A percentile compares a stretch with the other conserved stretches of the same genome.
Conservation (phyloP, 1,140 invertebrate genomes). For the Saxidomus purpurata region DNA sequence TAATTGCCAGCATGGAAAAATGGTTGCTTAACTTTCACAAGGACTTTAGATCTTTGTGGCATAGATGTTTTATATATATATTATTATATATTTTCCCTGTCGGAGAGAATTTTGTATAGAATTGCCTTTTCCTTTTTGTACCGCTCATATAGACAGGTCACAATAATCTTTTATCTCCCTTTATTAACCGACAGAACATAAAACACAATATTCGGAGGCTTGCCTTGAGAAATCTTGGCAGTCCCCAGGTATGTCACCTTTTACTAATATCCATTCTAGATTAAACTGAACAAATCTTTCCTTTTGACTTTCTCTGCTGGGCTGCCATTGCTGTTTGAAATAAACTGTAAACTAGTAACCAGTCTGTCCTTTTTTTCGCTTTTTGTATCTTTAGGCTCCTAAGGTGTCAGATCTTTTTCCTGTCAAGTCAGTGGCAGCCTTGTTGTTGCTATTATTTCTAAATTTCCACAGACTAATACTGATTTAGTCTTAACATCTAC, state of each 20-base stretch:
- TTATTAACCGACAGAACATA: slow-evolving; percentile 58
- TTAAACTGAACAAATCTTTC: slow-evolving; percentile 22
- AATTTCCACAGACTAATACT: neutral
- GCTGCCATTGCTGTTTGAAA: neutral
- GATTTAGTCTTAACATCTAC: neutral
- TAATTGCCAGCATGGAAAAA: no score
- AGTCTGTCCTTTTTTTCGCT: no score
- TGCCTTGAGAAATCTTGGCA: slow-evolving; percentile 61
- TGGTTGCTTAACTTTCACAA: no score
- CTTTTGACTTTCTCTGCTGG: neutral
- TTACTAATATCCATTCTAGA: slow-evolving; percentile 36
- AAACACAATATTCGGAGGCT: slow-evolving; percentile 66
- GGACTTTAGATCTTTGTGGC: no score
- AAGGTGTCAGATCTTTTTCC: neutral
- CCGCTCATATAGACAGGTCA: neutral
- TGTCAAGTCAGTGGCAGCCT: neutral
- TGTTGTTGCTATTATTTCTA: neutral
- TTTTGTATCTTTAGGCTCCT: neutral
- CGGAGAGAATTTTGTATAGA: neutral
- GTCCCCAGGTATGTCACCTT: slow-evolving; percentile 62
- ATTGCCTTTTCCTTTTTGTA: neutral
- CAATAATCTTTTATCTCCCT: slow-evolving; percentile 34
- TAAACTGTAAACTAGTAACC: neutral
- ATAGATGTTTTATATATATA: neutral
- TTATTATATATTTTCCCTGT: neutral